Evolutionary conservation across 2,113 vertebrate genomes (phyloP).

Genomic region (Pterocles gutturalis): DNA sequence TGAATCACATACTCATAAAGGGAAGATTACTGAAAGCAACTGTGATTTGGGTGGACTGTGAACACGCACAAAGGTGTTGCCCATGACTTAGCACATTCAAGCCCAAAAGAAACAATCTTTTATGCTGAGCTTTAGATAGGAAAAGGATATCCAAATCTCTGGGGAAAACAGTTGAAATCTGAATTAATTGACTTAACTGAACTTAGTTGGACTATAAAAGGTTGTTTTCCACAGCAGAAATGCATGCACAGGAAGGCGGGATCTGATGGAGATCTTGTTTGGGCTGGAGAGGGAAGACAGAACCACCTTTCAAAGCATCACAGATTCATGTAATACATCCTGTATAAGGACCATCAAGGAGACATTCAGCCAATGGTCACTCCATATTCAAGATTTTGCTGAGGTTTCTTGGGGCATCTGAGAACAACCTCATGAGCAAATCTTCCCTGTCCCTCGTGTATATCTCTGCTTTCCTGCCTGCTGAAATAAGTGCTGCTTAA

Average conservation of each 20-base stretch:
- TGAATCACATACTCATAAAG: not conserved
- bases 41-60: fast-evolving
- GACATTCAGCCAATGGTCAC: not conserved
- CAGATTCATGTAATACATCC: not conserved
- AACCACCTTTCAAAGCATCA: not conserved
- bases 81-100: not conserved
- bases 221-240: not conserved
- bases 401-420: not conserved
- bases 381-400: not conserved
- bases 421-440: not conserved
- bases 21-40: not conserved
- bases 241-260: not conserved
- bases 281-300: not conserved
- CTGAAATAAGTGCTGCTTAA: not conserved
- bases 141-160: not conserved
- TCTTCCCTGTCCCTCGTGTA: fast-evolving
- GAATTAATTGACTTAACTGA: not conserved
- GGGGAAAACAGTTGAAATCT: not conserved
- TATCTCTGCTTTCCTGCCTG: not conserved
- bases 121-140: not conserved
- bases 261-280: not conserved
- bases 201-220: not conserved
- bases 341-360: not conserved
- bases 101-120: not conserved
- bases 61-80: not conserved